Evolutionary conservation across 2,888 invertebrate genomes (phyloP).

Genomic region (Drosophila ustulata): DNA sequence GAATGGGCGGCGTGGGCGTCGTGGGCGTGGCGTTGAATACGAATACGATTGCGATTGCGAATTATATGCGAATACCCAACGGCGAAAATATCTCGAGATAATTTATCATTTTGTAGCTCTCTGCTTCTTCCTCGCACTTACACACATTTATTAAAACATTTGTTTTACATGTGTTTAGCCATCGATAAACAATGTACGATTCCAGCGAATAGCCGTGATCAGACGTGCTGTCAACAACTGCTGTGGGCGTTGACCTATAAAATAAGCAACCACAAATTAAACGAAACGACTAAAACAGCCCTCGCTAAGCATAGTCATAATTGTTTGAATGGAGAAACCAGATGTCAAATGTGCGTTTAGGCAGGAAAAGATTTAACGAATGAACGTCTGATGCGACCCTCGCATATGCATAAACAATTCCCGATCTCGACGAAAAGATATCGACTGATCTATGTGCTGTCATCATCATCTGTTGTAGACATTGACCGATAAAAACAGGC

Average conservation of each 20-base stretch:
- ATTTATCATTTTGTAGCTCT: slow-evolving; percentile 19
- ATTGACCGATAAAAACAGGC: slow-evolving; percentile 14
- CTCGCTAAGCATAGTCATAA: slow-evolving; percentile 3
- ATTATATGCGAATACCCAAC: slow-evolving; percentile 3
- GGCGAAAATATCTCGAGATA: slow-evolving; percentile 8
- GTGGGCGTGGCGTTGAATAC: neutral
- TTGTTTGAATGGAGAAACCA: neutral
- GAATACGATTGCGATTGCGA: neutral
- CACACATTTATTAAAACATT: slow-evolving; percentile 24
- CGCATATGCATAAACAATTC: slow-evolving; percentile 10
- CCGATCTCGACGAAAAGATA: slow-evolving; percentile 4
- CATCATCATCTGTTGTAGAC: slow-evolving; percentile 14
- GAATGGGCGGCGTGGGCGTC: slow-evolving; percentile 14
- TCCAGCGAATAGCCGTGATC: slow-evolving; percentile 1
- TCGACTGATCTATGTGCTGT: slow-evolving; percentile 15
- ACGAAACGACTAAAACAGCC: slow-evolving; percentile 22
- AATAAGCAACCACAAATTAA: neutral
- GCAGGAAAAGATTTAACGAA: neutral
- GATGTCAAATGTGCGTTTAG: neutral
- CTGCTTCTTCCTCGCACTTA: slow-evolving; percentile 16
- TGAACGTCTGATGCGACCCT: slow-evolving; percentile 2
- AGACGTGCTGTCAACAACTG: slow-evolving; percentile 12
- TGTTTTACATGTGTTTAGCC: slow-evolving; percentile 36
- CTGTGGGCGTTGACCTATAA: slow-evolving; percentile 43
- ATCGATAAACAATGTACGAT: slow-evolving; percentile 16